Evolutionary conservation across 2,113 vertebrate genomes (phyloP).

Genomic region (Sigmodon hispidus): DNA sequence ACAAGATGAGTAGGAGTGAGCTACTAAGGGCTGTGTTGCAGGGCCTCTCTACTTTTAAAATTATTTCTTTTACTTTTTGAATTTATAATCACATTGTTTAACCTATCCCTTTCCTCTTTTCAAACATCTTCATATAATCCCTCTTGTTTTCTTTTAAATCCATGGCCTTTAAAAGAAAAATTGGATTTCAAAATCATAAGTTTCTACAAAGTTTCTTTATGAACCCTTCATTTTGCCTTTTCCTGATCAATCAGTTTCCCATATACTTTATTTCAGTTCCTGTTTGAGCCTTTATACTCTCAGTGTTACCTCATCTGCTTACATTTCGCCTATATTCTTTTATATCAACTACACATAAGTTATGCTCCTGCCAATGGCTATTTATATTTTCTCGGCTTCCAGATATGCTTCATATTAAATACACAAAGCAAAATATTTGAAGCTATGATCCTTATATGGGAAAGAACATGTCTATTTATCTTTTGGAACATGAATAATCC

Average conservation of each 20-base stretch:
- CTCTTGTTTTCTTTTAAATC: neutral
- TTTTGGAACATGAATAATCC: neutral
- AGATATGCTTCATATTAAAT: neutral
- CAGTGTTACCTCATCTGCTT: neutral
- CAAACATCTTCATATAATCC: neutral
- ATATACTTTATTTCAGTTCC: neutral
- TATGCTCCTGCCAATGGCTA: neutral
- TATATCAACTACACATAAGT: neutral
- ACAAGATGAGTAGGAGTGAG: too few relatives aligned
- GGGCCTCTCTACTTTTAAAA: too few relatives aligned
- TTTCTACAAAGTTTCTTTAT: neutral
- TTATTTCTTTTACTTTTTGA: neutral
- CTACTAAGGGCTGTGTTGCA: too few relatives aligned
- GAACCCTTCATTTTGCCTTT: neutral
- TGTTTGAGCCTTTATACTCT: neutral
- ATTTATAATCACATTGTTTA: neutral
- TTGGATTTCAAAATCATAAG: neutral
- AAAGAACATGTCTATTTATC: neutral
- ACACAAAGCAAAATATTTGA: neutral
- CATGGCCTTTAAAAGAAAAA: neutral
- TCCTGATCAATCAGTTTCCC: neutral
- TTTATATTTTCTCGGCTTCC: neutral
- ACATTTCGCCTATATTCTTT: neutral
- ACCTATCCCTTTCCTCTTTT: neutral
- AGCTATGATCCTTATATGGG: neutral